Evolutionary conservation across 37 sponge, comb jelly and placozoan genomes (phyloP), one percentile per base, ranked within the genome.

Genomic region (Beroe forskalii): DNA sequence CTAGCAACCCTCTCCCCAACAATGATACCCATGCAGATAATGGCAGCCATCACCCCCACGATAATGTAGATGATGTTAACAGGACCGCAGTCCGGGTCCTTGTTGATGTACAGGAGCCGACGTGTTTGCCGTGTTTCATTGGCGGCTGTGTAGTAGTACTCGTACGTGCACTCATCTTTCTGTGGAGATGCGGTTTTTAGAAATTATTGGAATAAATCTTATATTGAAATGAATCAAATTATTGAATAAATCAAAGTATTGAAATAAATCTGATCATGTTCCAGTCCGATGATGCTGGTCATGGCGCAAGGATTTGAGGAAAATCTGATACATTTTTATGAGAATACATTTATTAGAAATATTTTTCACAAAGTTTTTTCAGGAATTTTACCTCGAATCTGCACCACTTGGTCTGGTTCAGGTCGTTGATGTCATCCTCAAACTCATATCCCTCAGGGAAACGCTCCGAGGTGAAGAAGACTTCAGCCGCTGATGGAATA

Each of bases 81-180:
- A 9, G 86, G 86, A 2, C 86, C 86, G 35, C 86, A 80, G 55
- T 80, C 86, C 2, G 86, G 86, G n/a, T 80, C 86, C 40, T 80
- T 41, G 86, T 80, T 80, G 27, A 80, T 44, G 20, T 80, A 80
- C 48, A 80, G 86, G 19, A 80, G 27, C 4, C n/a, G 44, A 1
- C 86, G 86, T 3, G 86, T 80, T 41, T 32, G 28, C 17, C 35
- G 0, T 3, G 24, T 41, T 24, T 41, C 86, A n/a, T 41, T 42
- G 20, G 55, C n/a, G 3, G 44, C 86, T 25, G 23, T 20, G 4
- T 35, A 20, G 86, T 80, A 80, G 48, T 80, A 80, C 55, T 44
- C 55, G 86, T 80, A 80, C 30, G 9, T 20, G 27, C 86, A 80
- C 14, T 38, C 86, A n/a, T 80, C 86, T 44, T 44, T 44, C 86